These are phyloP conservation scores for Platycnemis pennipes DNA, from an alignment of 2,888 invertebrate genomes.

Conservation along the genomic window DNA sequence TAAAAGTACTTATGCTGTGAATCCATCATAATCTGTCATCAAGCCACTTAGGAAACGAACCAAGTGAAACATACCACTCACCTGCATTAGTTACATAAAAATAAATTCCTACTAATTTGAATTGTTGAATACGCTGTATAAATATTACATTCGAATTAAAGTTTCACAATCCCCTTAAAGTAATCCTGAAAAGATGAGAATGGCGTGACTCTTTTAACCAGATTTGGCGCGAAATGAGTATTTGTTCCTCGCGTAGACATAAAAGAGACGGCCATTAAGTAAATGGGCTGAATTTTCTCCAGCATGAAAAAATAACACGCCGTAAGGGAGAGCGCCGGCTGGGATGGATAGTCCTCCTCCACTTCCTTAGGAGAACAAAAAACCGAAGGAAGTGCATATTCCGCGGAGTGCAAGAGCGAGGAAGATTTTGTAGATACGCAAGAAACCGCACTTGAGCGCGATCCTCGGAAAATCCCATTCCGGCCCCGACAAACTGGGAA, in stretches of 20 bases:
- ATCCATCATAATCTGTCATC: too few relatives aligned
- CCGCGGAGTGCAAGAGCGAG: conserved; percentile 1
- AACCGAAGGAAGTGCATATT: conserved; percentile 4
- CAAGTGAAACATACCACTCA: too few relatives aligned
- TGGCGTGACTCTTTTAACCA: background rate
- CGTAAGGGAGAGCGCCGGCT: background rate
- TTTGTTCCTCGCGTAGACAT: background rate
- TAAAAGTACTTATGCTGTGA: too few relatives aligned
- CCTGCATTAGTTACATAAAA: too few relatives aligned
- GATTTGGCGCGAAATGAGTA: background rate
- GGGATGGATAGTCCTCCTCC: too few relatives aligned
- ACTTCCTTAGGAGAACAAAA: too few relatives aligned
- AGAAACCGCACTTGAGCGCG: conserved; percentile 18
- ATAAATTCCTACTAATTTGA: too few relatives aligned
- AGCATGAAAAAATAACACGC: background rate
- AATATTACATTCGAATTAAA: too few relatives aligned
- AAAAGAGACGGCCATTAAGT: background rate
- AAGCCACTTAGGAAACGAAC: too few relatives aligned
- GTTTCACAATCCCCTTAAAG: background rate
- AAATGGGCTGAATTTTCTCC: conserved; percentile 10
- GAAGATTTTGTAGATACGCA: conserved; percentile 29
- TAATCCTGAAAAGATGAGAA: background rate
- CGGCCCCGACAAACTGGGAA: background rate
- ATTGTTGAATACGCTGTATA: too few relatives aligned
- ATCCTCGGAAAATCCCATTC: conserved; percentile 2